Percentiles rank a stretch among this genome's conserved stretches.
Evolutionary conservation across 2,113 vertebrate genomes (phyloP).

Genomic region (Anolis carolinensis): DNA sequence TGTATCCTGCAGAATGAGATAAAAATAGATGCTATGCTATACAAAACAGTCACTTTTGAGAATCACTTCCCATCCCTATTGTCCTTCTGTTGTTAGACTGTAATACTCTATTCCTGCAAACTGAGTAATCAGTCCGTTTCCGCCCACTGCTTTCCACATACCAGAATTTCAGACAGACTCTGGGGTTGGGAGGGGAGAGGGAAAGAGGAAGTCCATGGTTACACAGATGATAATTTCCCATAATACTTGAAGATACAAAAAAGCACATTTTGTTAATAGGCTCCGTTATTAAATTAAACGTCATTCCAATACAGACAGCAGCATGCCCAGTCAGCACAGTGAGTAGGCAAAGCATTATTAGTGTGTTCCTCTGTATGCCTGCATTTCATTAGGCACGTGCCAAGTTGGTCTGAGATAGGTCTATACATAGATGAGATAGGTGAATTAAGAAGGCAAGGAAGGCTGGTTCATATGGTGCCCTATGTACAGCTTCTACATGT

Average conservation of each 20-base stretch:
- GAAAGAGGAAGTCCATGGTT: constrained; percentile 57
- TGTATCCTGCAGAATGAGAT: background rate
- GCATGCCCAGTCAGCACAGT: constrained; percentile 1
- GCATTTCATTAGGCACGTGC: background rate
- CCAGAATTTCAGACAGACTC: background rate
- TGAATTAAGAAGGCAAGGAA: background rate
- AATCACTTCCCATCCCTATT: background rate
- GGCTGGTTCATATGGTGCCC: background rate
- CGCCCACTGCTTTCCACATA: constrained; percentile 2
- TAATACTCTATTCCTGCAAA: constrained; percentile 9
- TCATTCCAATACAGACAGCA: constrained; percentile 3
- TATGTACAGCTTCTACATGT: background rate
- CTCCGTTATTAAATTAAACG: constrained; percentile 32
- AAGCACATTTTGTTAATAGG: constrained; percentile 44
- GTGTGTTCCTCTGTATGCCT: too few relatives aligned
- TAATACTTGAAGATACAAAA: background rate
- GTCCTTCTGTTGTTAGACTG: background rate
- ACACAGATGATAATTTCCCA: constrained; percentile 44
- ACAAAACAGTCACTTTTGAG: constrained; percentile 36
- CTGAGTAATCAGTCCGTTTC: constrained; percentile 59
- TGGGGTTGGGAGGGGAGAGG: constrained; percentile 23
- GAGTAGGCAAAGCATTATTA: background rate
- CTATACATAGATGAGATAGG: background rate
- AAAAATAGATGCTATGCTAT: background rate
- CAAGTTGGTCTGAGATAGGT: background rate